Base-by-base conservation (phyloP, 37 sponge, comb jelly and placozoan species). In the Beroe forskalii region DNA sequence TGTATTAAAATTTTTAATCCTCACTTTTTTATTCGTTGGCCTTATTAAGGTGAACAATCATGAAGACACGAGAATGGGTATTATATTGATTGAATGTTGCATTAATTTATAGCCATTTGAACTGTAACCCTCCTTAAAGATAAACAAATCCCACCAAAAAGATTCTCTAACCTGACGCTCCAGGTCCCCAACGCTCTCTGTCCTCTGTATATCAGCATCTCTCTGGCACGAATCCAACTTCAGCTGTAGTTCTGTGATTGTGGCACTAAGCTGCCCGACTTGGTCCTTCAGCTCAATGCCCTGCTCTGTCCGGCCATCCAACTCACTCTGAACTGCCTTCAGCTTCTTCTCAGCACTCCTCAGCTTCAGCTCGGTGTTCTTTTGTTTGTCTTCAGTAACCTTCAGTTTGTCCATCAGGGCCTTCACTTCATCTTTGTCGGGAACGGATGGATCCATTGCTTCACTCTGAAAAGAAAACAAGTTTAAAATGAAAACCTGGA, bases 301-400 rank as follows among this genome's bases (percentile, higher is more conserved):
- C 55, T 80, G 48, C 28, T 80, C 86, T 14, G 86, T 4, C 14
- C 55, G n/a, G 4, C 24, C 4, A 38, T 80, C 86, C 40, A 80
- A 48, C 48, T 80, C 86, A 38, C n/a, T 37, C 31, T 44, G 44
- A 1, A 80, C 4, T 42, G 86, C 44, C 19, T 43, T 44, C 23
- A 80, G 24, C 27, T 80, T 44, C 48, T 80, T 23, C 31, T 80
- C 19, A 1, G 72, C 4, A 1, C 14, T 17, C 32, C 17, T 69
- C 37, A 69, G 72, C 4, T 31, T 69, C 38, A 33, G 27, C 2
- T 35, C 72, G 27, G 32, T 33, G 9, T 36, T 32, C 72, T 69
- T 32, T 17, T 6, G 32, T 69, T 69, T 27, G 27, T 63, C 66
- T 22, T 48, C 55, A 48, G 55, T 12, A 48, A 48, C 12, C 12